These are phyloP conservation scores for Hydrochoerus hydrochaeris DNA, from an alignment of 2,113 vertebrate genomes.

Conservation along the genomic window DNA sequence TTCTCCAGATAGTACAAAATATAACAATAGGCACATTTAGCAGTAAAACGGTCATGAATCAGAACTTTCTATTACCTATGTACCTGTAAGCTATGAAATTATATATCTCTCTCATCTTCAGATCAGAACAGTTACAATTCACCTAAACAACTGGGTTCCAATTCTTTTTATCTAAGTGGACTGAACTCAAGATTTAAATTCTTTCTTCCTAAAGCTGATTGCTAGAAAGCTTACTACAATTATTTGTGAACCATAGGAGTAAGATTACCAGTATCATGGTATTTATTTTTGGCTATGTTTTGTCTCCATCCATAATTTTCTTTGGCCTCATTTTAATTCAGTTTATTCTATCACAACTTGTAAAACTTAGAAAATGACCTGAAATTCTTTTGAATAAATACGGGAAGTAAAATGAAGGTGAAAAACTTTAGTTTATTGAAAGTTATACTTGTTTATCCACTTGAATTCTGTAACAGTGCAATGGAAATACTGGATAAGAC, in stretches of 20 bases:
- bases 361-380: slow-evolving; percentile 14
- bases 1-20: not conserved
- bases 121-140: not conserved
- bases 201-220: not conserved
- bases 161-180: slow-evolving; percentile 16
- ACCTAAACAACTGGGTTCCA: not conserved
- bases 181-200: not conserved
- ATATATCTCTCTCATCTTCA: not conserved
- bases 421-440: not conserved
- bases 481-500: not conserved
- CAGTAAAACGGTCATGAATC: not conserved
- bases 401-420: slow-evolving; percentile 34
- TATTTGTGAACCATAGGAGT: not conserved
- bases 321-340: slow-evolving; percentile 4
- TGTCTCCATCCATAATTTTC: not conserved
- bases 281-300: not conserved
- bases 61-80: not conserved
- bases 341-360: not conserved
- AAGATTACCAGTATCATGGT: not conserved
- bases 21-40: not conserved
- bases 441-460: not conserved
- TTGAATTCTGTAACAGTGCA: slow-evolving; percentile 26
- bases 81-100: not conserved
- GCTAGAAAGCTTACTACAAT: not conserved
- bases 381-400: slow-evolving; percentile 20